Conservation (phyloP, 2,797 vertebrate genomes). For the Lepilemur ruficaudatus region DNA sequence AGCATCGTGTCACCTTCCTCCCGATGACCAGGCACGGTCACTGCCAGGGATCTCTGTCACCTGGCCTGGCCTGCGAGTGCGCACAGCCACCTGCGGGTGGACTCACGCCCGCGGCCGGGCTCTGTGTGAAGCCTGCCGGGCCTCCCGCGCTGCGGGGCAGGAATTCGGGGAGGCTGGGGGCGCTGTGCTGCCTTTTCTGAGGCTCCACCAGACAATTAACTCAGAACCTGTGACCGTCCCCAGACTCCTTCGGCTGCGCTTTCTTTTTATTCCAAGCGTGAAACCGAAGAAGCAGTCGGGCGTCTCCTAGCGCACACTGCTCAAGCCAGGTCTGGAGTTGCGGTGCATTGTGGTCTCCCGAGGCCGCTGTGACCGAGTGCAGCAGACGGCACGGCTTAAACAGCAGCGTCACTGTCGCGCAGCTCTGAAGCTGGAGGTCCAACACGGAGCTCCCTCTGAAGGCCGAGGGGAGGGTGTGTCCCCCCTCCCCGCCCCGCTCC, state of each 20-base stretch:
- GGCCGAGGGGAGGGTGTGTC: background rate
- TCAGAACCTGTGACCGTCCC: background rate
- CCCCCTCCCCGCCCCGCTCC: no score
- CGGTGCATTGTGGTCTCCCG: background rate
- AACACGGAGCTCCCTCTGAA: background rate
- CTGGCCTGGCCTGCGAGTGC: no score
- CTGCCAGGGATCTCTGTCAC: background rate
- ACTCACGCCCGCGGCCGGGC: no score
- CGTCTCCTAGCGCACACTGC: rapidly evolving
- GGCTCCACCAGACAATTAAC: background rate
- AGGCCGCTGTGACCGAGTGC: background rate
- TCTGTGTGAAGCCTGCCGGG: no score
- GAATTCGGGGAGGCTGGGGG: background rate
- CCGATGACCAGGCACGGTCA: background rate
- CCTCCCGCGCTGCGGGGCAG: rapidly evolving
- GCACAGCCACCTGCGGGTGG: background rate
- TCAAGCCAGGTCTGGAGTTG: background rate
- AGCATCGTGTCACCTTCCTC: background rate
- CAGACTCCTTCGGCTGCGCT: background rate
- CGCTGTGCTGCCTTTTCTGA: background rate
- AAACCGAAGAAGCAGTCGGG: no score
- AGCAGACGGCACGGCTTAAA: no score
- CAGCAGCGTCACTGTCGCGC: rapidly evolving
- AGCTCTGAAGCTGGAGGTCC: background rate
- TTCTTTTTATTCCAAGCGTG: background rate